Evolutionary conservation across 2,113 vertebrate species (phyloP).

Genomic region (Chloebia gouldiae): DNA sequence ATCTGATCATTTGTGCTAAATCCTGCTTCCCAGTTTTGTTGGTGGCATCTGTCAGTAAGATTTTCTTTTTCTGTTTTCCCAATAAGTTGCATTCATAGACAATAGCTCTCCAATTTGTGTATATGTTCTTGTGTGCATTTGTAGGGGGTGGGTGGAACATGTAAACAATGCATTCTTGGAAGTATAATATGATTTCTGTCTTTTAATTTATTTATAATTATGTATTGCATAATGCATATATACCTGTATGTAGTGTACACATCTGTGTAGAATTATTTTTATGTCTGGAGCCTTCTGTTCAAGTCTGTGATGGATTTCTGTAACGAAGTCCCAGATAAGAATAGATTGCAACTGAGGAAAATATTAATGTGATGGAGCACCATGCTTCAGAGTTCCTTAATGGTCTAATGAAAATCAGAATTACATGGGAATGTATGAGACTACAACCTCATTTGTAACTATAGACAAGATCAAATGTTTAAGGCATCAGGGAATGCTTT

Average conservation of each 20-base stretch:
- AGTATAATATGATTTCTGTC: neutral
- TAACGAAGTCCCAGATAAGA: neutral
- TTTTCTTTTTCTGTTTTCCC: neutral
- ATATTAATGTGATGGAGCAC: neutral
- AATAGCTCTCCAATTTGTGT: neutral
- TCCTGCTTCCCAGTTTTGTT: neutral
- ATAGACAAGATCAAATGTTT: neutral
- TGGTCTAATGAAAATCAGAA: neutral
- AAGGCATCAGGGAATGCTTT: neutral
- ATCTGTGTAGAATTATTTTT: neutral
- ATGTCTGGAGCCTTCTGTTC: neutral
- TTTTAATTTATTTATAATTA: neutral
- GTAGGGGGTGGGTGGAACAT: fast-evolving
- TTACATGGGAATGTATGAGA: neutral
- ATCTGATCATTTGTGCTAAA: neutral
- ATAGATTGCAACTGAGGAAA: neutral
- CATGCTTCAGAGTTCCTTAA: neutral
- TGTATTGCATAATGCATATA: neutral
- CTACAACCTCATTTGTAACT: neutral
- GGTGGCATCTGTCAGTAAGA: neutral
- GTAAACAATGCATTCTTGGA: neutral
- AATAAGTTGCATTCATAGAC: neutral
- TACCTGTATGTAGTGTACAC: fast-evolving
- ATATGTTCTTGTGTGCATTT: neutral
- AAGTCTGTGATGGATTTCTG: neutral